A percentile compares a stretch with the other conserved stretches of the same genome.
phyloP scores from a whole-genome alignment of 2,113 vertebrate species.

The Bombycilla garrulus region DNA sequence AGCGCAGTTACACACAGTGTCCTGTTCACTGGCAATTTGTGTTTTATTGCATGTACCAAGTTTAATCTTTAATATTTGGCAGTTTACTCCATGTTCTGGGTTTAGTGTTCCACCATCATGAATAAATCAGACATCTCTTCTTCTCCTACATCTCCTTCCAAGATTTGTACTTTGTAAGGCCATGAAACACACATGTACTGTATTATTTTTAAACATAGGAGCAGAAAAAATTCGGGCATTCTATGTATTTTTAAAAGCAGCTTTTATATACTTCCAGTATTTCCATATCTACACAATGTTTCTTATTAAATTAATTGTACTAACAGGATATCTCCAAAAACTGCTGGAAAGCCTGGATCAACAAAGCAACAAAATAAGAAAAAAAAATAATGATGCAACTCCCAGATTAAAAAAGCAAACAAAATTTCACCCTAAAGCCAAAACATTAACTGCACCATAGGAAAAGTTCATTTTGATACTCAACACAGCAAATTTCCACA shows the following conservation, averaged over 20 bases:
- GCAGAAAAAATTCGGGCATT: neutral
- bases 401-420: neutral
- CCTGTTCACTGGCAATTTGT: neutral
- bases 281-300: neutral
- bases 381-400: neutral
- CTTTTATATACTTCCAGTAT: neutral
- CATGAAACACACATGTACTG: neutral
- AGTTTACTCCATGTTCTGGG: neutral
- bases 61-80: neutral
- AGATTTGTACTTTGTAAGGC: neutral
- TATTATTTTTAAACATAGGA: neutral
- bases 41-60: neutral
- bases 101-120: neutral
- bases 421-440: neutral
- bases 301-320: slow-evolving; percentile 23
- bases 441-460: neutral
- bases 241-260: neutral
- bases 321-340: neutral
- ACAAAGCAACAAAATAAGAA: neutral
- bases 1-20: neutral
- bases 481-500: neutral
- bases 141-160: neutral
- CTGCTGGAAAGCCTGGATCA: slow-evolving; percentile 1
- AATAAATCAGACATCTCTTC: neutral
- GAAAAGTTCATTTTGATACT: neutral